Evolutionary conservation across 2,888 invertebrate species (phyloP), one percentile per base, ranked within the genome.

Genomic region (Drosophila percnosoma): DNA sequence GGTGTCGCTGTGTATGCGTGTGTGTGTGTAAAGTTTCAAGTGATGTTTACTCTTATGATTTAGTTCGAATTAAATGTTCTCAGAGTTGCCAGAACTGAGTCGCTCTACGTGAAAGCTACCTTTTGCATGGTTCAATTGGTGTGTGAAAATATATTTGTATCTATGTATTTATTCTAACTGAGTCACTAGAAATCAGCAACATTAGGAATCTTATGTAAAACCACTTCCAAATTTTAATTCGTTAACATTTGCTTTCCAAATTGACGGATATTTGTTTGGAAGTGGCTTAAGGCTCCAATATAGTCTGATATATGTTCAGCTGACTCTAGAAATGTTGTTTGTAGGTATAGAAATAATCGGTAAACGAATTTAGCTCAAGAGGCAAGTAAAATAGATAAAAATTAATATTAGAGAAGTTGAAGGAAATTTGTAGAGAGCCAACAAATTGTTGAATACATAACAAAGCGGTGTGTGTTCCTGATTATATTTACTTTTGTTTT

Each of bases 401-500:
- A 64, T 52, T 27, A 33, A 4, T 33, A 36, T 33, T 27, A 68
- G 34, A 49, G 52, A 73, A 60, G 48, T 52, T 62, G 11, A 11
- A 51, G 29, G 27, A 66, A 61, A 42, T 58, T 69, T 48, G 24
- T n/a, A 58, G 45, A 62, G 51, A 67, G 67, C 51, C 52, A 76
- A 60, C 58, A 65, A 74, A 60, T 48, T 55, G 54, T 52, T 62
- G 48, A 79, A 24, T 15, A 78, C 75, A 80, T 76, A 78, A 62
- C 77, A 80, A 78, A 78, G 77, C 77, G 42, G 31, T 74, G 75
- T 36, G 40, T 36, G 40, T 59, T 54, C 49, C 58, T 58, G 31
- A 59, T 24, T 65, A 66, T 13, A 13, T 58, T 53, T 42, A 24
- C 33, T 33, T 45, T 34, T 51, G 45, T 64, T 42, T 42, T 33